phyloP scores from a whole-genome alignment of 2,888 invertebrate genomes.

The Iphiclides podalirius region DNA sequence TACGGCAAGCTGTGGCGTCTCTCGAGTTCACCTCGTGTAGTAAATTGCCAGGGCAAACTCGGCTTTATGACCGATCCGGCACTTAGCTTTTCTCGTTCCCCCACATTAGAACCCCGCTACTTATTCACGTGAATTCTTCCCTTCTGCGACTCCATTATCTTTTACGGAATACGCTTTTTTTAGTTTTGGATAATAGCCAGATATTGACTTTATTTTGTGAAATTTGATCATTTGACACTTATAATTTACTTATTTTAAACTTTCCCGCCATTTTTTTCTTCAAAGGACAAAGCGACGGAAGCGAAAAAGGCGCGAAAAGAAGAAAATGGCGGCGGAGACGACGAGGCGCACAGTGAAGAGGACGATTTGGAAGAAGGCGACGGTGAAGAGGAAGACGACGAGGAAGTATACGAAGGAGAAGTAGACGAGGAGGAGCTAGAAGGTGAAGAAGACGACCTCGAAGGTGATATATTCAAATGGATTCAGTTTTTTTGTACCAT shows the following conservation, averaged over 20 bases:
- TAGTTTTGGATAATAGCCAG: no score
- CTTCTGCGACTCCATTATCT: constrained; percentile 67
- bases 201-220: no score
- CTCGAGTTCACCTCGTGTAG: constrained; percentile 66
- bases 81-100: constrained; percentile 52
- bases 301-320: constrained; percentile 90
- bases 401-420: constrained; percentile 81
- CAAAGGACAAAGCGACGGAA: constrained; percentile 86
- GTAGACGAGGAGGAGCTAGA: constrained; percentile 83
- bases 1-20: constrained; percentile 41
- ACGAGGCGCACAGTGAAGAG: constrained; percentile 82
- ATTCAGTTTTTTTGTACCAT: background rate
- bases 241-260: no score
- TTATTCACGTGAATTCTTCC: constrained; percentile 69
- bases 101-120: constrained; percentile 67
- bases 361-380: constrained; percentile 83
- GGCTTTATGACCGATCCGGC: constrained; percentile 62
- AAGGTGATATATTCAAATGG: constrained; percentile 63
- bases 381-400: constrained; percentile 82
- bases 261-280: constrained; percentile 19
- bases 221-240: no score
- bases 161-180: constrained; percentile 37
- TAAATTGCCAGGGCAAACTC: constrained; percentile 60
- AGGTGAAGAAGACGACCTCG: constrained; percentile 84
- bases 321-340: constrained; percentile 84